Base-by-base conservation (phyloP, 2,888 invertebrate genomes). In the Reticulitermes lucifugus region DNA sequence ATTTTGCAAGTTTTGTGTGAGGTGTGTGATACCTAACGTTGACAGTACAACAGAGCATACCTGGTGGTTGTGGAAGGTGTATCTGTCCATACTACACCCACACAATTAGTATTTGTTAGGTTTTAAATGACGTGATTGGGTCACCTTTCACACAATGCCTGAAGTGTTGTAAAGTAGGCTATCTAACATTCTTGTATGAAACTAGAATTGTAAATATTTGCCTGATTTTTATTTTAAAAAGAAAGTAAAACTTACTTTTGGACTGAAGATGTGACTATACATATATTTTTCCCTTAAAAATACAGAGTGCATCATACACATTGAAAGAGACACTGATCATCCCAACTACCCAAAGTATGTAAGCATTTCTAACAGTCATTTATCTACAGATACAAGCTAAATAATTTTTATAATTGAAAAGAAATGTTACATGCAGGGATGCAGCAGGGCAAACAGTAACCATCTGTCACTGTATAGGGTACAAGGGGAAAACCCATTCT, bases 221-320 rank as follows among this genome's bases (percentile, higher is more conserved):
- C 41, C 46, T n/a, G 41, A 21, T 77, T 77, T 77, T 77, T 41
- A 22, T 77, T 77, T 41, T 46, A n/a, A 77, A 46, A 46, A 46
- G 41, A 77, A 51, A 77, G 77, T 77, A 77, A 77, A 77, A n/a
- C 43, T n/a, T 77, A 77, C 77, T 77, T 77, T 77, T 77, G 46
- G 77, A 77, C n/a, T 77, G 75, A 77, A 29, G 12, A 6, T 77
- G 22, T 46, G 77, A 77, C 77, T 46, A 73, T 73, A 35, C 51
- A 77, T 77, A 77, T 77, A 46, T 77, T 77, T 75, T 77, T 77
- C 25, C 77, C 41, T 46, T 77, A 77, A 43, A 21, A 43, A 77
- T 51, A 77, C 77, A n/a, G 41, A 43, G n/a, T 43, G 77, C 46
- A 77, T 77, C 35, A n/a, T 77, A 77, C 22, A 77, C 73, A 73